Evolutionary conservation across 92 coral and sea anemone species (phyloP).

Genomic region (Zoanthus sociatus): DNA sequence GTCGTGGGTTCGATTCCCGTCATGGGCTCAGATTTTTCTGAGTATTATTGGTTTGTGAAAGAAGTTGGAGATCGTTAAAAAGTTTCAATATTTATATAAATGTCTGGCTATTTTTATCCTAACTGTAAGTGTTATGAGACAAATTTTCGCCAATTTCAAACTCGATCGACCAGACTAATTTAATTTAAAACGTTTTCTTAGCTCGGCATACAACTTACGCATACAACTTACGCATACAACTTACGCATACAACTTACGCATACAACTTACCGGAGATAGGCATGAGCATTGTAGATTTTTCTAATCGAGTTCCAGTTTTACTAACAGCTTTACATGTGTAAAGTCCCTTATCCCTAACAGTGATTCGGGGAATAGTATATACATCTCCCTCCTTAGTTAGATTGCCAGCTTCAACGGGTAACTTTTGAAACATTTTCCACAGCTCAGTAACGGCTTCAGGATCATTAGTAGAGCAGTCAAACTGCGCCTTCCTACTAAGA

Average conservation of each 20-base stretch:
- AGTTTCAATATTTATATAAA: too few species aligned
- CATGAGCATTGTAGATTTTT: neutral
- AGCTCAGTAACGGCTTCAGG: constrained; percentile 15
- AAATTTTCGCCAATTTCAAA: too few species aligned
- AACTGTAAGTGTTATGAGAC: too few species aligned
- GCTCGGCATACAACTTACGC: neutral
- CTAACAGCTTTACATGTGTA: constrained; percentile 2
- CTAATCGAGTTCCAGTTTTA: neutral
- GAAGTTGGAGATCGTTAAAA: too few species aligned
- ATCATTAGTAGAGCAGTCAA: constrained; percentile 19
- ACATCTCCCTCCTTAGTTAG: neutral
- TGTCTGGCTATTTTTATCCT: too few species aligned
- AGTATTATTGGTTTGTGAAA: too few species aligned
- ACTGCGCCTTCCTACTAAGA: neutral
- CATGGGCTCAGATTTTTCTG: too few species aligned
- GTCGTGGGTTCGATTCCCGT: too few species aligned
- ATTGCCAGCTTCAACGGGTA: constrained; percentile 24
- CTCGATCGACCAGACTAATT: too few species aligned
- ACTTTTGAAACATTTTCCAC: neutral
- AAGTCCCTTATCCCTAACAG: neutral
- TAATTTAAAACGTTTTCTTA: too few species aligned
- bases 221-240: neutral
- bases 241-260: too few species aligned
- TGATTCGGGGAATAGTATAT: neutral
- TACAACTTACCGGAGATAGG: neutral